Conservation (phyloP, 2,113 vertebrate species). For the Pipra filicauda region DNA sequence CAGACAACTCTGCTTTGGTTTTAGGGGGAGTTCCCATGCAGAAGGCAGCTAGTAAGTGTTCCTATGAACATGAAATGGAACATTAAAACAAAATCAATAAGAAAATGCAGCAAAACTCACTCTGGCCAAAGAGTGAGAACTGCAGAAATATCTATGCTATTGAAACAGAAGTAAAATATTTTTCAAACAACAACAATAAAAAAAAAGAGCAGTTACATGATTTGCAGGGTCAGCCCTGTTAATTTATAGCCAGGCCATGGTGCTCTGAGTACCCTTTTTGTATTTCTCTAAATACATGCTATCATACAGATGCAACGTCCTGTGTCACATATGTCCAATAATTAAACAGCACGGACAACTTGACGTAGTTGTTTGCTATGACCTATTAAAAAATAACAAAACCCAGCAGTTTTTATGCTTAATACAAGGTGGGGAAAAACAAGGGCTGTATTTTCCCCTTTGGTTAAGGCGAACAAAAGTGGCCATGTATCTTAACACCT, state of each 20-base stretch:
- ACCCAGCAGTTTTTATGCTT: background rate
- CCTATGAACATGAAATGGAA: background rate
- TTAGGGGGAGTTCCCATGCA: background rate
- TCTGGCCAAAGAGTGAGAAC: background rate
- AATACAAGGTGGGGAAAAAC: conserved; percentile 35
- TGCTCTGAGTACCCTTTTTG: background rate
- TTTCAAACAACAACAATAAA: background rate
- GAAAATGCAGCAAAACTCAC: background rate
- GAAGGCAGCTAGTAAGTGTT: background rate
- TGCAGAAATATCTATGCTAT: background rate
- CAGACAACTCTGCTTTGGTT: background rate
- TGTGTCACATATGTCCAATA: background rate
- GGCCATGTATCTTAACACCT: conserved; percentile 80
- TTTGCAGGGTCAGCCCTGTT: background rate
- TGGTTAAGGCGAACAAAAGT: conserved; percentile 71
- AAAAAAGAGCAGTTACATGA: background rate
- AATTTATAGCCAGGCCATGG: background rate
- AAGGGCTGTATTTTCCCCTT: conserved; percentile 58
- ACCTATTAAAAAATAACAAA: conserved; percentile 11
- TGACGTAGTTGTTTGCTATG: background rate
- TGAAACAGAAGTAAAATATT: background rate
- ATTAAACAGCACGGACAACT: background rate
- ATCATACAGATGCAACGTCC: background rate
- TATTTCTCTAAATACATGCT: background rate
- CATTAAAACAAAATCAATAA: background rate